Conservation (phyloP, 2,113 vertebrate genomes). For the Chinchilla lanigera region DNA sequence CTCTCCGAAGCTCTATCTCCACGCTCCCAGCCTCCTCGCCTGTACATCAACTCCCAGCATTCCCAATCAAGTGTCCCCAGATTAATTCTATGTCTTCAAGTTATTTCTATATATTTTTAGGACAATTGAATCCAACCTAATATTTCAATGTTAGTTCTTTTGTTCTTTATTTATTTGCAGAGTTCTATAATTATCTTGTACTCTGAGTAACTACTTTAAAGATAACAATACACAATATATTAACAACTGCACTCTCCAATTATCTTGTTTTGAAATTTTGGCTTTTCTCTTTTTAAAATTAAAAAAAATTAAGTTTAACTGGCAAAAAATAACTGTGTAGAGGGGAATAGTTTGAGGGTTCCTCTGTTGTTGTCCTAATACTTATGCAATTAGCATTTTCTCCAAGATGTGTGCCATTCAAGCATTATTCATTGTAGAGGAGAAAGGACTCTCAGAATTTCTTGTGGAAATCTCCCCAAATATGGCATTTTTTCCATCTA, state of each 20-base stretch:
- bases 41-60: background rate
- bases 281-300: background rate
- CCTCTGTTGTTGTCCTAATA: background rate
- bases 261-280: background rate
- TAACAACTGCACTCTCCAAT: background rate
- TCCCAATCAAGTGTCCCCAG: background rate
- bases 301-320: background rate
- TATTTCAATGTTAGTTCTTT: background rate
- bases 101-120: background rate
- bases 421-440: background rate
- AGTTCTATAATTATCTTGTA: background rate
- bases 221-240: background rate
- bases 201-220: background rate
- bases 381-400: background rate
- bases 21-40: too few species aligned
- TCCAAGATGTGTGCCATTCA: background rate
- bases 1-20: background rate
- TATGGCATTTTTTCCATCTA: background rate
- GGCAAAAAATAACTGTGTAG: background rate
- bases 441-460: background rate
- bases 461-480: background rate
- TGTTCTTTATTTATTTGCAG: background rate
- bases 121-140: background rate
- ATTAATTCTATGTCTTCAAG: background rate
- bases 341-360: accelerated